phyloP scores from a whole-genome alignment of 2,888 invertebrate genomes.

The Aporophyla nigra region DNA sequence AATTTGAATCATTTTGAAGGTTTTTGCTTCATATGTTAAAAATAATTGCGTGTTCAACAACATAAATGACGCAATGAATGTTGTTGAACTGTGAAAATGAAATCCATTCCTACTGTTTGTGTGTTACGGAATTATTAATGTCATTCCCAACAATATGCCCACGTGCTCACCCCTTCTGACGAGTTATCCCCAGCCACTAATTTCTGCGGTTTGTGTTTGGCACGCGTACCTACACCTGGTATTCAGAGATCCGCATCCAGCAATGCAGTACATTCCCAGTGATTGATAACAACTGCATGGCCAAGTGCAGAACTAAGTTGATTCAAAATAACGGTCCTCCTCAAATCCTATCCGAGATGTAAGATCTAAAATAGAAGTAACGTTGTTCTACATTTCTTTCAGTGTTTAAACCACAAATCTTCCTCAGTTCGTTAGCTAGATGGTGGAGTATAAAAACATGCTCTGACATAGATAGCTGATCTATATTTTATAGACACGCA shows the following conservation, averaged over 20 bases:
- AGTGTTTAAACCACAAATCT: conserved; percentile 50
- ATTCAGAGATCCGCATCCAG: conserved; percentile 27
- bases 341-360: conserved; percentile 19
- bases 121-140: not conserved
- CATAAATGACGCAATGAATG: not conserved
- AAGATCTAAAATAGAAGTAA: conserved; percentile 23
- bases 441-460: conserved; percentile 40
- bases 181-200: conserved; percentile 7
- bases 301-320: not conserved
- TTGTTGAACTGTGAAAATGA: not conserved
- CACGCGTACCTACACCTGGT: conserved; percentile 14
- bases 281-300: conserved; percentile 40
- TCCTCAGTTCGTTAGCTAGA: conserved; percentile 51
- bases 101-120: not conserved
- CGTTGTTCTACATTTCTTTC: conserved; percentile 40
- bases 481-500: conserved; percentile 58
- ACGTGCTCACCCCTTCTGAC: not conserved
- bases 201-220: conserved; percentile 23
- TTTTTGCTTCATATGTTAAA: no score
- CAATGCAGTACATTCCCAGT: conserved; percentile 32
- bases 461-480: conserved; percentile 40
- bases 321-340: not conserved
- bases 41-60: not conserved
- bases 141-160: not conserved
- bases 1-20: no score